A percentile compares a stretch with the other conserved stretches of the same genome.
Evolutionary conservation across 35 echinoderm and acorn worm species (phyloP).

Genomic region (Apostichopus californicus): DNA sequence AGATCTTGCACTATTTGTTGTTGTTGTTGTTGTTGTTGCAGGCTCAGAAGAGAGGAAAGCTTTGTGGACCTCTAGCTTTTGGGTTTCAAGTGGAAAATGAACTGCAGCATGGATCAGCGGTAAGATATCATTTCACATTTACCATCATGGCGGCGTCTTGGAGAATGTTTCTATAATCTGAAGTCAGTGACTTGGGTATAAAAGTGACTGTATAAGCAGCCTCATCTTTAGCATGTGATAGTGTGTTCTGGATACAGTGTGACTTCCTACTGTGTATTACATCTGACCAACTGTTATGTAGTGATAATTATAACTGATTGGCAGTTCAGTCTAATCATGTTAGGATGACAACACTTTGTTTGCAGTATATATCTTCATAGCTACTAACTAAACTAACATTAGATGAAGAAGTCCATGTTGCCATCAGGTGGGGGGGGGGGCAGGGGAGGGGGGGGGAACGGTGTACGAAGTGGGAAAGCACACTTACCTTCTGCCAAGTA

Average conservation of each 20-base stretch:
- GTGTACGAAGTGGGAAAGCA: too few species aligned
- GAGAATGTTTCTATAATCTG: neutral
- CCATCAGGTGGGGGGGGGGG: too few species aligned
- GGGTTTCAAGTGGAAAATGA: neutral
- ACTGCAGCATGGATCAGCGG: neutral
- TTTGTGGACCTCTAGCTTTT: neutral
- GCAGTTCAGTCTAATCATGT: too few species aligned
- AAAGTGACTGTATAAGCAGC: neutral
- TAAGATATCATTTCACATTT: neutral
- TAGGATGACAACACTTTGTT: too few species aligned
- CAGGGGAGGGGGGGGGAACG: too few species aligned
- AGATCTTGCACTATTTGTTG: too few species aligned
- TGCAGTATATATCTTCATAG: too few species aligned
- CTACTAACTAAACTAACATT: too few species aligned
- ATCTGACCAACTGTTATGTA: neutral
- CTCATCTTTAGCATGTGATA: neutral
- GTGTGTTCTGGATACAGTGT: neutral
- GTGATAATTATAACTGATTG: neutral
- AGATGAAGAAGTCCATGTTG: too few species aligned
- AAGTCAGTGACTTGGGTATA: neutral
- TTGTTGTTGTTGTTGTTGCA: neutral
- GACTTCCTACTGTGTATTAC: neutral
- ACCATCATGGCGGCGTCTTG: neutral
- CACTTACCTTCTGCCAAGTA: too few species aligned
- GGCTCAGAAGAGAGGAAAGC: neutral